A percentile compares a stretch with the other conserved stretches of the same genome.
Conservation (phyloP, 1,140 invertebrate genomes). For the Cherax destructor region DNA sequence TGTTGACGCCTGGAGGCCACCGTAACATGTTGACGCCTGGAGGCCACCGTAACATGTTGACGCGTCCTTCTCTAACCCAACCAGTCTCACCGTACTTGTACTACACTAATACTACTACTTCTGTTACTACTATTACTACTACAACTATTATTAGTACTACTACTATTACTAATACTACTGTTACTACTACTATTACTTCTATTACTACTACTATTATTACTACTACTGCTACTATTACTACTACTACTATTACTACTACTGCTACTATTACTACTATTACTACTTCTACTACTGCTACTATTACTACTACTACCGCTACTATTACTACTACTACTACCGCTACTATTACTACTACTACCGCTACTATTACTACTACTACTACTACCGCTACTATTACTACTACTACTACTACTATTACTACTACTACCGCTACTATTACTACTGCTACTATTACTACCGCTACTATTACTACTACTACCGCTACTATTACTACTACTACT, state of each 20-base stretch:
- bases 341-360: neutral
- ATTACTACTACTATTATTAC: neutral
- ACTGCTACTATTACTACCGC: too few species aligned
- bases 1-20: too few species aligned
- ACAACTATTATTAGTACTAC: neutral
- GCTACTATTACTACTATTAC: neutral
- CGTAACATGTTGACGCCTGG: too few species aligned
- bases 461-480: too few species aligned
- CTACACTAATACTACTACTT: neutral
- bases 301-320: neutral
- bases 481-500: too few species aligned
- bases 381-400: neutral
- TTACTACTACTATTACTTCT: neutral
- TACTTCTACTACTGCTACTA: neutral
- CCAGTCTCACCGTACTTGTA: neutral
- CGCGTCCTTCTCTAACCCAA: too few species aligned
- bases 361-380: slow-evolving; percentile 1
- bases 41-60: too few species aligned
- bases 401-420: too few species aligned
- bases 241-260: slow-evolving; percentile 1
- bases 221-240: neutral
- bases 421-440: neutral
- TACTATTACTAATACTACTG: neutral
- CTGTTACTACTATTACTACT: neutral
- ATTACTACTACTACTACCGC: neutral